phyloP scores from a whole-genome alignment of 2,888 invertebrate species.

The Capitulum mitella region DNA sequence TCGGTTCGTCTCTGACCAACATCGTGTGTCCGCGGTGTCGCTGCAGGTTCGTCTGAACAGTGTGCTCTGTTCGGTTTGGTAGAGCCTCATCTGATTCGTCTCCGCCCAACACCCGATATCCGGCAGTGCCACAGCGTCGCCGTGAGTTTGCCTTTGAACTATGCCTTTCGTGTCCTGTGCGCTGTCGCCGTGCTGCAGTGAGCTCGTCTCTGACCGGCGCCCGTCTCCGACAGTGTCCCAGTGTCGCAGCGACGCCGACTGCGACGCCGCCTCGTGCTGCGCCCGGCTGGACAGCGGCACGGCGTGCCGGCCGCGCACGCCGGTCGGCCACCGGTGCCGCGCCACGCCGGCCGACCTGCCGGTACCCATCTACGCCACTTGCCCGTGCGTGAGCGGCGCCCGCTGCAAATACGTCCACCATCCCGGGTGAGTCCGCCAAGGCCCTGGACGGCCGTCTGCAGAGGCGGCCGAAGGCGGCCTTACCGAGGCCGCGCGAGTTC shows the following conservation, averaged over 20 bases:
- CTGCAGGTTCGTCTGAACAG: too few relatives aligned
- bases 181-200: too few relatives aligned
- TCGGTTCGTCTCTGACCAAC: too few relatives aligned
- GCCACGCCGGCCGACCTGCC: background rate
- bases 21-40: too few relatives aligned
- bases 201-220: background rate
- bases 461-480: too few relatives aligned
- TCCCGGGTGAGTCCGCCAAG: background rate
- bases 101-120: too few relatives aligned
- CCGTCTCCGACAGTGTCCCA: background rate
- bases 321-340: background rate
- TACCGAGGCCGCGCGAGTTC: too few relatives aligned
- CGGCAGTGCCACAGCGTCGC: background rate
- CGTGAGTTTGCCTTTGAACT: too few relatives aligned
- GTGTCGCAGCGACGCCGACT: slow-evolving; percentile 13
- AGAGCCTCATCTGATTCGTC: too few relatives aligned
- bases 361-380: slow-evolving; percentile 13
- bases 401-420: slow-evolving; percentile 5
- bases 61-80: too few relatives aligned
- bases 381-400: background rate
- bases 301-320: background rate
- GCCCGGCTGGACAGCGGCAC: background rate
- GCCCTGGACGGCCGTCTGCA: too few relatives aligned
- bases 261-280: background rate
- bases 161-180: too few relatives aligned